A percentile compares a stretch with the other conserved stretches of the same genome.
These are phyloP conservation scores for Macrotrachela quadricornifera DNA, from an alignment of 1,140 invertebrate genomes.

Conservation along the genomic window DNA sequence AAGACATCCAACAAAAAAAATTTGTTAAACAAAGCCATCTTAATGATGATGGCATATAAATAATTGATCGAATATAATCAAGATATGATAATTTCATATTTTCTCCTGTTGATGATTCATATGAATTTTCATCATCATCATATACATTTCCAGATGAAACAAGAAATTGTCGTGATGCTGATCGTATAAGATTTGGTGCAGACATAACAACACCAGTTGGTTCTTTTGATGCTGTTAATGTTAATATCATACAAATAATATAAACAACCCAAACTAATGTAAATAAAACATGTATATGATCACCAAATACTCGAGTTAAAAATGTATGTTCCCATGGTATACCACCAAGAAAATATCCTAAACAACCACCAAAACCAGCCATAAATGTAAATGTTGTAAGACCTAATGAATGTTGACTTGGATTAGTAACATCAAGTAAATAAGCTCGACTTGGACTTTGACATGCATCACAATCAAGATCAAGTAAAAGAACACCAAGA, in stretches of 20 bases:
- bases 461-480: conserved; percentile 85
- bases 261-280: conserved; percentile 66
- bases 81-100: neutral
- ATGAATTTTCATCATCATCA: neutral
- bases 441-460: conserved; percentile 78
- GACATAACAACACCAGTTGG: conserved; percentile 15
- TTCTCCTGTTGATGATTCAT: neutral
- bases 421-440: conserved; percentile 66
- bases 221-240: conserved; percentile 49
- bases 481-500: conserved; percentile 68
- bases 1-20: conserved; percentile 88
- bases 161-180: neutral
- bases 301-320: conserved; percentile 38
- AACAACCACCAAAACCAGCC: conserved; percentile 75
- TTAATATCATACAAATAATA: conserved; percentile 50
- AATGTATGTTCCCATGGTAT: conserved; percentile 49
- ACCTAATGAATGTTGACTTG: conserved; percentile 75
- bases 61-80: conserved; percentile 61
- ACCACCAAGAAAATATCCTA: conserved; percentile 73
- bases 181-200: neutral
- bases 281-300: conserved; percentile 70
- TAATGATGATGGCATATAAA: conserved; percentile 63
- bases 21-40: conserved; percentile 71
- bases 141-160: neutral
- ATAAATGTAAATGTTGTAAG: conserved; percentile 83